phyloP scores from a whole-genome alignment of 64 coral and sea anemone species.

The Montipora efflorescens region DNA sequence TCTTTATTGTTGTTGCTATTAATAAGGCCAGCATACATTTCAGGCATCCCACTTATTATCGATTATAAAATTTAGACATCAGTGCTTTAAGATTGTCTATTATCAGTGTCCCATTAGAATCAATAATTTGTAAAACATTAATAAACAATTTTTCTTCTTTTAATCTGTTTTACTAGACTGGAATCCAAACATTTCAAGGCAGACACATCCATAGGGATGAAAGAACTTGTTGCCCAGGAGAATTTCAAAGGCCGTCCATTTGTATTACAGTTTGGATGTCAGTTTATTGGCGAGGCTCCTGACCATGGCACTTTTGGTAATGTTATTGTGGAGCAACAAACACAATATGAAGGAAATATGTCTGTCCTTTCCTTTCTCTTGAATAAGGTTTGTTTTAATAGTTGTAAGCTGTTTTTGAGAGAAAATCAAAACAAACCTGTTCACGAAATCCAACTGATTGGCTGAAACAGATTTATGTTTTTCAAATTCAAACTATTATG shows the following conservation, averaged over 20 bases:
- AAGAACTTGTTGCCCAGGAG: constrained; percentile 62
- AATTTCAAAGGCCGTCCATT: constrained; percentile 86
- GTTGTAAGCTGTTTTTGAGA: not conserved
- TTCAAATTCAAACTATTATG: too few species aligned
- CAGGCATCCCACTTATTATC: too few species aligned
- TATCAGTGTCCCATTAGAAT: too few species aligned
- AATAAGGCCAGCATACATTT: too few species aligned
- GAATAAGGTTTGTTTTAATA: constrained; percentile 64
- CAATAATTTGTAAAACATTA: too few species aligned
- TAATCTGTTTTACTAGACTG: constrained; percentile 55
- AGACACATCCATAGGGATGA: constrained; percentile 71
- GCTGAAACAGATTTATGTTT: too few species aligned
- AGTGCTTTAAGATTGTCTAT: too few species aligned
- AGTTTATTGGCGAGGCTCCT: constrained; percentile 62
- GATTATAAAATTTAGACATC: too few species aligned
- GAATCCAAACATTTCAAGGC: constrained; percentile 76
- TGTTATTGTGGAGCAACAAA: constrained; percentile 69
- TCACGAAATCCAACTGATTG: too few species aligned
- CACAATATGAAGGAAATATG: constrained; percentile 47
- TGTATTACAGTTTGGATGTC: constrained; percentile 90
- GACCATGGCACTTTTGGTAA: constrained; percentile 85
- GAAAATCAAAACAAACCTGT: too few species aligned
- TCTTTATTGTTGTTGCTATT: too few species aligned
- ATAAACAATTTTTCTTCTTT: too few species aligned
- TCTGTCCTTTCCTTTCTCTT: constrained; percentile 78